Evolutionary conservation across 2,888 invertebrate species (phyloP), one percentile per base, ranked within the genome.

Genomic region (Eristalis pertinax): DNA sequence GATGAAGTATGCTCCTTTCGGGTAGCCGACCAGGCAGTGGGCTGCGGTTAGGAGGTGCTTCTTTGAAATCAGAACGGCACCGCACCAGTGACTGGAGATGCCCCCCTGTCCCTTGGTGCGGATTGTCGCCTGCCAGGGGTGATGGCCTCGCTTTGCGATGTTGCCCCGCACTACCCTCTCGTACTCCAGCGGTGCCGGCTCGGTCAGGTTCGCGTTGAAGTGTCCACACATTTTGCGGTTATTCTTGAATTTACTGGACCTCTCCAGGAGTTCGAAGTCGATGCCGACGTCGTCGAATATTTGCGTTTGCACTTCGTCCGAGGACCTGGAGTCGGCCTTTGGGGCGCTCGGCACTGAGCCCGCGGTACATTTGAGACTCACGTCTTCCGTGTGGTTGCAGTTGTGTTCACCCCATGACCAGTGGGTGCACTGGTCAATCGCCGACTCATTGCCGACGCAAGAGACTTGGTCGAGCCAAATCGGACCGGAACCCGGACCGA

Each of bases 121-220:
- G 75, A 96, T 93, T 73, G 96, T 96, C 3, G 96, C 96, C 94
- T 96, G 96, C 96, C 96, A 97, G 3, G 96, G 96, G 92, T 96
- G 96, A 19, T 95, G 94, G 3, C 96, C 96, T 38, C 94, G 94
- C 10, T 93, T 93, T 0, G 96, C 95, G 13, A 94, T 91, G 26
- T 94, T 94, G 4, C 96, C 96, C 79, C 94, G 94, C 4, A 96
- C 94, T 1, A 96, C 95, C 90, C 95, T 94, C 82, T 93, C 90
- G 77, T 94, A 94, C 41, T 94, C 93, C 84, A 94, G 94, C 3
- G 92, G 92, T 74, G 93, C 92, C 76, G 94, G 93, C 81, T 92
- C 92, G 2, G 88, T 67, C 2, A 92, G 35, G 64, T 92, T 91
- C 5, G 90, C 89, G 73, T 90, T 93, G 73, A 92, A 91, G 41